Base-by-base conservation (phyloP, 2,113 vertebrate species). In the Vireo altiloquus region DNA sequence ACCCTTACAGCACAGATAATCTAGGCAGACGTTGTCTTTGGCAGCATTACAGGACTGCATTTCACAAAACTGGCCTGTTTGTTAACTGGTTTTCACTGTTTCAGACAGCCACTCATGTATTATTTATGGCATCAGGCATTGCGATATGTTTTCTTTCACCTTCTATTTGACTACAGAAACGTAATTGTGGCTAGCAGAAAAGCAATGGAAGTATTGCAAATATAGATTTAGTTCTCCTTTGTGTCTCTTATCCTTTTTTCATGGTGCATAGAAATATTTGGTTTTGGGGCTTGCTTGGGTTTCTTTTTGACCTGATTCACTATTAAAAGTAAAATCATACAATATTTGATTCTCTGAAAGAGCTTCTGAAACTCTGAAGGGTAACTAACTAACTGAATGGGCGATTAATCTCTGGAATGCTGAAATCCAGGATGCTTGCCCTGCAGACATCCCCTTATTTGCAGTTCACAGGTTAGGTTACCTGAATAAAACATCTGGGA, bases 21-120 rank as follows among this genome's bases (percentile, higher is more conserved):
- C 76, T 42, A 69, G 88, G 86, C 90, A 96, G 95, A 94, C 72
- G 40, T 95, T 96, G 90, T 94, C 90, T 96, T 95, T 96, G 93
- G 87, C 30, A 60, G 66, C 49, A 66, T 60, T 92, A 90, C 68
- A 89, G 91, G 69, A 44, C 57, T 86, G 50, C 64, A 81, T 85
- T 81, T 82, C 93, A 80, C 47, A 54, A 92, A 79, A 70, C 54
- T 37, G 57, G 84, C 57, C 87, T 95, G 77, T 95, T 92, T 81
- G 37, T 72, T 92, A 91, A 89, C 86, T 74, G 42, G 37, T 96
- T 92, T 94, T 89, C 80, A 53, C 82, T 64, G 60, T 89, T 84
- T 95, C 54, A 87, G 82, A 94, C 80, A 95, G 92, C 56, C 80
- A 87, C 64, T 96, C 49, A 33, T 56, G 50, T 86, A 89, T 86